Evolutionary conservation across 2,888 invertebrate genomes (phyloP).

Genomic region (Eupithecia centaureata): DNA sequence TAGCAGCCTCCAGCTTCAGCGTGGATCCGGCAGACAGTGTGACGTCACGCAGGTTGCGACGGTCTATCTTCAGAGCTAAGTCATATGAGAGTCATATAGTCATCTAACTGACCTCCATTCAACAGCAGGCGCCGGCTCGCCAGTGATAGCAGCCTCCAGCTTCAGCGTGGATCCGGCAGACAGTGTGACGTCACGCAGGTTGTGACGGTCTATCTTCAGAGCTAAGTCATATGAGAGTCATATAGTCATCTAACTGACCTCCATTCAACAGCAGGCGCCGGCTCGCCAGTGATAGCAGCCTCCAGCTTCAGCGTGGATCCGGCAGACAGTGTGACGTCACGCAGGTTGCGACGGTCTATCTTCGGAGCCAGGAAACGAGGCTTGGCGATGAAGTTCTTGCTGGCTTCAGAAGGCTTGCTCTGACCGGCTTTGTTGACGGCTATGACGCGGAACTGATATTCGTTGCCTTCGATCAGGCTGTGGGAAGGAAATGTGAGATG

Average conservation of each 20-base stretch:
- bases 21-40: too few relatives aligned
- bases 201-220: too few relatives aligned
- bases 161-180: conserved; percentile 96
- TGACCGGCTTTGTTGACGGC: conserved; percentile 98
- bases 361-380: conserved; percentile 96
- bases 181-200: too few relatives aligned
- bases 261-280: conserved; percentile 97
- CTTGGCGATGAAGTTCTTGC: conserved; percentile 93
- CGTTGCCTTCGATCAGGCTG: conserved; percentile 95
- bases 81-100: too few relatives aligned
- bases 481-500: neutral
- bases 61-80: too few relatives aligned
- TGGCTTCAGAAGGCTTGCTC: conserved; percentile 95
- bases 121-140: conserved; percentile 97
- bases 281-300: conserved; percentile 96
- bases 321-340: conserved; percentile 95
- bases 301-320: conserved; percentile 97
- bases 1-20: too few relatives aligned
- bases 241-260: too few relatives aligned
- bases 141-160: conserved; percentile 95
- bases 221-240: too few relatives aligned
- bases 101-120: too few relatives aligned
- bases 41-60: too few relatives aligned
- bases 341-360: conserved; percentile 96
- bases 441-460: conserved; percentile 97